These are phyloP conservation scores for Siniperca scherzeri DNA, from an alignment of 2,797 vertebrate species.

Conservation along the genomic window DNA sequence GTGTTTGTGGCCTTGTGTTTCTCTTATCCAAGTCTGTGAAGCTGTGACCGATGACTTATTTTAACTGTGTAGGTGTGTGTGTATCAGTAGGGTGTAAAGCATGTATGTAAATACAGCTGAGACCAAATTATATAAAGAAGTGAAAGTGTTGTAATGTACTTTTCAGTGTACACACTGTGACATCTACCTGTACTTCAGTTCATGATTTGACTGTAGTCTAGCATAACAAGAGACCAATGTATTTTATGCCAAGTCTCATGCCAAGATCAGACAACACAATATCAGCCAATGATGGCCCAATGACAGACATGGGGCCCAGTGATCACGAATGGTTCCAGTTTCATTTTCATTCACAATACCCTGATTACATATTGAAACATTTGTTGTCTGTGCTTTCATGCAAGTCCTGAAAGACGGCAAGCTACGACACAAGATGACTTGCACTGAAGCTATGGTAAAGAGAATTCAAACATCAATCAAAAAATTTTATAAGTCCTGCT, in stretches of 20 bases:
- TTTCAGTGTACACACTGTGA: background rate
- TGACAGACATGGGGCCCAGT: background rate
- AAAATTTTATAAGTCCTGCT: background rate
- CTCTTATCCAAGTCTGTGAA: background rate
- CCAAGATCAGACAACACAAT: background rate
- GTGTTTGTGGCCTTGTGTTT: slow-evolving; percentile 41
- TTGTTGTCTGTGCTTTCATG: background rate
- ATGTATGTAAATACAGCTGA: background rate
- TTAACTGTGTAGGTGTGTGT: slow-evolving; percentile 1
- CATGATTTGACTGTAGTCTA: background rate
- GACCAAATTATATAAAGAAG: background rate
- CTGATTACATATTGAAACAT: background rate
- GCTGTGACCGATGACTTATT: background rate
- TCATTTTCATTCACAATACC: background rate
- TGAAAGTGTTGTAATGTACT: background rate
- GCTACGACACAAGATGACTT: background rate
- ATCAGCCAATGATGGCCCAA: background rate
- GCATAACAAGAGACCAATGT: background rate
- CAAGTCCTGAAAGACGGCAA: background rate
- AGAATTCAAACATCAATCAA: background rate
- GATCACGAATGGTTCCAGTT: background rate
- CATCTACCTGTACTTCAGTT: background rate
- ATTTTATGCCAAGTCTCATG: background rate
- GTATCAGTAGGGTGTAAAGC: background rate
- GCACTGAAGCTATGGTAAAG: background rate